Conservation (phyloP, 2,797 vertebrate species). For the Rallus crepitans region DNA sequence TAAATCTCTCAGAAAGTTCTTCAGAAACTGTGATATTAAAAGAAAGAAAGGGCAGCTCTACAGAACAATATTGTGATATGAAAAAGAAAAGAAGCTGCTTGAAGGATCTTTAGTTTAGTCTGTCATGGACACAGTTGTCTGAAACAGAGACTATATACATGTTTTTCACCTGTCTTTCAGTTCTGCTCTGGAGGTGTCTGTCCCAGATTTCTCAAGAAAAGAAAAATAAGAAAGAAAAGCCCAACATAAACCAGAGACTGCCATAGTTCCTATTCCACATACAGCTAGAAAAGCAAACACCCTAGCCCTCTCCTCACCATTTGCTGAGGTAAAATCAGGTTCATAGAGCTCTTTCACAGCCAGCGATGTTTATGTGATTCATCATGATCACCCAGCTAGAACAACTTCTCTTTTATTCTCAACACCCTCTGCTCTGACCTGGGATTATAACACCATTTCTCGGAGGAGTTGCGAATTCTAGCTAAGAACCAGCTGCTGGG, state of each 20-base stretch:
- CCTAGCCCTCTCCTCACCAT: background rate
- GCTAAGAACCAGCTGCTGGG: background rate
- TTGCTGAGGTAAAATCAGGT: background rate
- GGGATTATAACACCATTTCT: background rate
- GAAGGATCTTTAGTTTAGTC: background rate
- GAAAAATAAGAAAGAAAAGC: background rate
- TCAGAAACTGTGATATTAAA: conserved; percentile 4
- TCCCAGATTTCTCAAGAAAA: background rate
- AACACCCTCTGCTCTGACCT: background rate
- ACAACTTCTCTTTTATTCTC: background rate
- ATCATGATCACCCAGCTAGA: background rate
- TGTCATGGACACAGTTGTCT: background rate
- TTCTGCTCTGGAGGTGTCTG: background rate
- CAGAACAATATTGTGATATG: background rate
- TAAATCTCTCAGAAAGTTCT: conserved; percentile 33
- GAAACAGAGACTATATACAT: background rate
- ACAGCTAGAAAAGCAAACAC: background rate
- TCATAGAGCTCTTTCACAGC: background rate
- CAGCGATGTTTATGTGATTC: background rate
- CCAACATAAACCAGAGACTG: background rate
- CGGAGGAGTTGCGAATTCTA: background rate
- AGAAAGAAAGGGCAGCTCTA: conserved; percentile 13
- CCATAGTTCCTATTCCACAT: background rate
- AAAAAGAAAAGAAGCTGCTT: background rate
- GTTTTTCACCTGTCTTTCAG: background rate